A percentile compares a stretch with the other conserved stretches of the same genome.
phyloP scores from a whole-genome alignment of 2,888 invertebrate species.

The Slavum lentiscoides region DNA sequence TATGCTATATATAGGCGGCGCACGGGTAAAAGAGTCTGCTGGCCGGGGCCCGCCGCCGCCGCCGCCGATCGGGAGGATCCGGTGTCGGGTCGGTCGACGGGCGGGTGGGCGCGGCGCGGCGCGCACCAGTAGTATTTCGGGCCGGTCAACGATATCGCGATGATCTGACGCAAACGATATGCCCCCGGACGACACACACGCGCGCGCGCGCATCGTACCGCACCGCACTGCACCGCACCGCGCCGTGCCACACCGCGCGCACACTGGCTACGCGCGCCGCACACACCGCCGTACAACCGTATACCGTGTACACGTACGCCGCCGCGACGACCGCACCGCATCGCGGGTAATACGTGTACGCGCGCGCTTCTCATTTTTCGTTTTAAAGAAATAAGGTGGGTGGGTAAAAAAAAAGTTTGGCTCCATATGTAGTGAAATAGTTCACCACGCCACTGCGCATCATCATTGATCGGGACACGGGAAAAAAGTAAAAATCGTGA shows the following conservation, averaged over 20 bases:
- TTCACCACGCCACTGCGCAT: too few species aligned
- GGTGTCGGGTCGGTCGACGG: too few species aligned
- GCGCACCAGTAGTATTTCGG: constrained; percentile 43
- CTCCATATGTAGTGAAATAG: too few species aligned
- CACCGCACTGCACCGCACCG: neutral
- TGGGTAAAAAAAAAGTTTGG: too few species aligned
- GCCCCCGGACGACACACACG: constrained; percentile 15
- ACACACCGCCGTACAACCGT: constrained; percentile 17
- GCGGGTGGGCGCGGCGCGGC: constrained; percentile 4
- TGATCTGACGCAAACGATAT: constrained; percentile 53
- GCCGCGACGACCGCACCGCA: neutral
- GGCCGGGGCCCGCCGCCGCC: too few species aligned
- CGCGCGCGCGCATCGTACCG: neutral
- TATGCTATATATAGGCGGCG: neutral
- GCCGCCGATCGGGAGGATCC: neutral
- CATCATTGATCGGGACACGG: too few species aligned
- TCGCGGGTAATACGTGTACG: neutral
- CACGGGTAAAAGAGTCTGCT: neutral
- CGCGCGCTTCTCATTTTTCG: neutral
- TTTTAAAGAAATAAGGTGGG: too few species aligned
- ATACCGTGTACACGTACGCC: constrained; percentile 39
- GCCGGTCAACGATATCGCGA: constrained; percentile 50
- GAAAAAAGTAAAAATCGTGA: too few species aligned
- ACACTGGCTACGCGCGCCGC: neutral
- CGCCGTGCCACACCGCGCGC: neutral